Evolutionary conservation across 2,797 vertebrate species (phyloP).

Genomic region (Coreius guichenoti): DNA sequence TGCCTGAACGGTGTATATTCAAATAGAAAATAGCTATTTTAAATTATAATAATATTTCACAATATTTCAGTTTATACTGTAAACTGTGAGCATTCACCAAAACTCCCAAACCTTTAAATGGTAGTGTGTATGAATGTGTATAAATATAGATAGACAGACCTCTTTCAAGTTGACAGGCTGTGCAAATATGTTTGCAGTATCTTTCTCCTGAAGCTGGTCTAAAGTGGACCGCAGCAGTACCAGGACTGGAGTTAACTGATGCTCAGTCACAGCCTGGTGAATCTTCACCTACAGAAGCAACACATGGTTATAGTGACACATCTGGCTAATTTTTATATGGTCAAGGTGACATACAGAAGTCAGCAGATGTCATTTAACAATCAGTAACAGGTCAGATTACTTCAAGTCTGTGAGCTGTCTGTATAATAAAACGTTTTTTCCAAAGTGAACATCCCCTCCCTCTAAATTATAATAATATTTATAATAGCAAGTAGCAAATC

Average conservation of each 20-base stretch:
- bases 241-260: constrained; percentile 85
- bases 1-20: neutral
- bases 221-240: constrained; percentile 85
- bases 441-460: neutral
- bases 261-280: constrained; percentile 85
- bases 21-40: neutral
- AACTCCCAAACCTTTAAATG: neutral
- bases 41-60: neutral
- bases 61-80: neutral
- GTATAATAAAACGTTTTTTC: neutral
- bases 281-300: constrained; percentile 80
- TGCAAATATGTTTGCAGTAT: constrained; percentile 85
- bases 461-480: neutral
- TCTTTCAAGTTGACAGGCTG: constrained; percentile 86
- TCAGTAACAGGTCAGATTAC: neutral
- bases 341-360: neutral
- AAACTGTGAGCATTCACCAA: neutral
- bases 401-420: neutral
- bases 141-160: constrained; percentile 70
- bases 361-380: neutral
- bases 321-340: neutral
- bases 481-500: neutral
- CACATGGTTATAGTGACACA: neutral
- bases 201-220: constrained; percentile 88
- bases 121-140: neutral